Percentiles rank a stretch among this genome's conserved stretches.
phyloP scores from a whole-genome alignment of 2,797 vertebrate genomes.

The Craterocephalus amniculus region DNA sequence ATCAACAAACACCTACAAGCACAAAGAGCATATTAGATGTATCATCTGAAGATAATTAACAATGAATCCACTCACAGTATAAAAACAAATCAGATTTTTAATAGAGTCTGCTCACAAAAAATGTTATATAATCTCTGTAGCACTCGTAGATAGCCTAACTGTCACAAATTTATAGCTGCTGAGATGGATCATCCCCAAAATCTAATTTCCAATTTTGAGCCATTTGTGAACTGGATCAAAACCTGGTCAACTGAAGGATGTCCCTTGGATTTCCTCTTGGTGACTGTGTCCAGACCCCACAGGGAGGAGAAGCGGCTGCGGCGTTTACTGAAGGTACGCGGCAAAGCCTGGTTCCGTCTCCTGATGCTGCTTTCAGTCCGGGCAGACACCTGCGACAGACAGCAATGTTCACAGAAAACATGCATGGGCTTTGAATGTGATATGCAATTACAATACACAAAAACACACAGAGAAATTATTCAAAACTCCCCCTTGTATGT shows the following conservation, averaged over 20 bases:
- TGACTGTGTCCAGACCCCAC: constrained; percentile 95
- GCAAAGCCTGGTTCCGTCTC: constrained; percentile 88
- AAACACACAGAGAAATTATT: background rate
- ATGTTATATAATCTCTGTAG: background rate
- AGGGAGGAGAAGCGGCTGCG: constrained; percentile 97
- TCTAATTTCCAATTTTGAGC: background rate
- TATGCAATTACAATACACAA: background rate
- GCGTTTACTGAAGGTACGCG: constrained; percentile 92
- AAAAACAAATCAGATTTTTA: background rate
- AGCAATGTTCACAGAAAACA: background rate
- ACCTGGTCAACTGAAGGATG: constrained; percentile 96
- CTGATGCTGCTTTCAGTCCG: constrained; percentile 89
- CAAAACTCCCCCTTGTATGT: background rate
- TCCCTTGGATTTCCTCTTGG: constrained; percentile 92
- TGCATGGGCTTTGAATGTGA: background rate
- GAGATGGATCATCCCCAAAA: background rate
- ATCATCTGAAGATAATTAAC: background rate
- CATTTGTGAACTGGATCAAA: background rate
- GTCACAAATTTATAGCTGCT: background rate
- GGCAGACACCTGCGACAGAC: constrained; percentile 87
- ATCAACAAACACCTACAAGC: constrained; percentile 91
- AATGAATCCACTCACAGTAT: background rate
- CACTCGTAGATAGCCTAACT: background rate
- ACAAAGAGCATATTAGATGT: constrained; percentile 8
- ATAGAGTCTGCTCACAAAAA: background rate